Conservation (phyloP, 2,113 vertebrate genomes). For the Halcyon malimbica region DNA sequence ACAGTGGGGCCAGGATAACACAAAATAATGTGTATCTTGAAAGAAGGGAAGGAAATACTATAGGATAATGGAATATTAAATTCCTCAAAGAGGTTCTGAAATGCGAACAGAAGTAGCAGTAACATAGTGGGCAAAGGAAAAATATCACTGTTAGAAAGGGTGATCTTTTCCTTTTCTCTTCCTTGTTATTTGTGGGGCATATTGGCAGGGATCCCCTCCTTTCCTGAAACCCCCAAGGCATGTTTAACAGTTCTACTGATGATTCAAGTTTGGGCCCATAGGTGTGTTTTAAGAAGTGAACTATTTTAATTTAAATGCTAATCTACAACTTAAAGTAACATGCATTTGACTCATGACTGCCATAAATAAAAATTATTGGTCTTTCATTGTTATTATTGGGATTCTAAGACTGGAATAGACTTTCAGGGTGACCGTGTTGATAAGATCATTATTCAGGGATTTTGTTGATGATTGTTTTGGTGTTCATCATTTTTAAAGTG, state of each 20-base stretch:
- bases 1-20: neutral
- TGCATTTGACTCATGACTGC: neutral
- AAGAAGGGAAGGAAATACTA: neutral
- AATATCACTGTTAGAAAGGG: fast-evolving
- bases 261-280: neutral
- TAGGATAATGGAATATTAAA: neutral
- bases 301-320: constrained; percentile 18
- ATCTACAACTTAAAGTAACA: neutral
- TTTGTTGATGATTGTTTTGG: neutral
- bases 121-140: neutral
- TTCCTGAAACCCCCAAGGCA: neutral
- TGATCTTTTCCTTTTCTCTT: neutral
- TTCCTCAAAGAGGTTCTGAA: neutral
- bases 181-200: neutral
- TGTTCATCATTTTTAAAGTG: neutral
- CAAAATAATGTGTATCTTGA: neutral
- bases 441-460: neutral
- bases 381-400: neutral
- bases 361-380: neutral
- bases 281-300: neutral
- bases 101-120: neutral
- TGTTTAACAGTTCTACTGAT: neutral
- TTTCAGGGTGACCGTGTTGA: neutral
- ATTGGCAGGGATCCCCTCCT: neutral
- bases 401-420: neutral